Evolutionary conservation across 1,140 invertebrate genomes (phyloP).

Genomic region (Homarus americanus): DNA sequence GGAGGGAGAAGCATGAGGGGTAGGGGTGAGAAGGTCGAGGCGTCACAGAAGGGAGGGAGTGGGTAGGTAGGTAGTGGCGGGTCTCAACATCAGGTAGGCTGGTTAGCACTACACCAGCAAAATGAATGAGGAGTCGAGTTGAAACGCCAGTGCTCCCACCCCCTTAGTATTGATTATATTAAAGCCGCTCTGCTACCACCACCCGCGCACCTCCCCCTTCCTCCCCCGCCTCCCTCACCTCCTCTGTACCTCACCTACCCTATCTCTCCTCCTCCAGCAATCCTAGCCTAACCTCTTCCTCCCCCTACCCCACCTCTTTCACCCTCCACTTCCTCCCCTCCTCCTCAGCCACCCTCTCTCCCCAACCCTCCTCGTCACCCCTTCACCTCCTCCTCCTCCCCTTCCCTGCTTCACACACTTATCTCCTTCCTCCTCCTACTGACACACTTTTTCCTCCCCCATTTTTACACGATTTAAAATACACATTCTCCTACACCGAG

Average conservation of each 20-base stretch:
- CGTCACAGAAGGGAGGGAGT: background rate
- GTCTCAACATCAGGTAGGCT: too few species aligned
- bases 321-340: too few species aligned
- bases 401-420: too few species aligned
- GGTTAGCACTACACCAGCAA: background rate
- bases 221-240: too few species aligned
- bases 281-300: background rate
- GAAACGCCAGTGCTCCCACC: background rate
- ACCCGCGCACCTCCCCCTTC: too few species aligned
- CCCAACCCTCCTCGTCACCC: background rate
- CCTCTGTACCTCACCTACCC: background rate
- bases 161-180: background rate
- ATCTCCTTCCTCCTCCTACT: too few species aligned
- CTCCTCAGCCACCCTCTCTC: background rate
- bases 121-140: background rate
- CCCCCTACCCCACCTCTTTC: background rate
- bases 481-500: too few species aligned
- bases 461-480: too few species aligned
- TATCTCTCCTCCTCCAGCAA: too few species aligned
- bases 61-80: background rate
- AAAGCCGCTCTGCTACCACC: background rate
- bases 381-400: background rate
- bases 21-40: background rate
- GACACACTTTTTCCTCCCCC: too few species aligned
- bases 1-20: background rate